Evolutionary conservation across 2,113 vertebrate genomes (phyloP).

Genomic region (Diadophis punctatus): DNA sequence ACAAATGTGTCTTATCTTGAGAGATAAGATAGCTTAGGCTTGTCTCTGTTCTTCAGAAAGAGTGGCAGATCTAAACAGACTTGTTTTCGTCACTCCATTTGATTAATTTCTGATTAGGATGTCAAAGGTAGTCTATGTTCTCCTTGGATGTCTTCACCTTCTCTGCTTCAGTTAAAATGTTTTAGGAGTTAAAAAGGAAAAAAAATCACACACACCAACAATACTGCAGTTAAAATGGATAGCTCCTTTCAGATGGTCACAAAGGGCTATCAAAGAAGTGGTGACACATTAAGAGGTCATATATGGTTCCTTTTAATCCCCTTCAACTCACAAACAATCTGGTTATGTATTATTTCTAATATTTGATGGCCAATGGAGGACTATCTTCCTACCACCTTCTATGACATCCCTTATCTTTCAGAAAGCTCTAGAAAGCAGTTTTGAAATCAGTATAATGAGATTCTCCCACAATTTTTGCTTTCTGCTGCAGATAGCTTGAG

Average conservation of each 20-base stretch:
- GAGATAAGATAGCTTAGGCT: conserved; percentile 2
- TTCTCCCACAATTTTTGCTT: not conserved
- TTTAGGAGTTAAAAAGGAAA: not conserved
- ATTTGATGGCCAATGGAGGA: not conserved
- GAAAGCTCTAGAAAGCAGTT: not conserved
- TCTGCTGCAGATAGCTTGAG: not conserved
- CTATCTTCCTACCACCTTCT: not conserved
- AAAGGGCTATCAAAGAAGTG: not conserved
- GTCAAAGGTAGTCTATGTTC: not conserved
- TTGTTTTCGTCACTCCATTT: conserved; percentile 2
- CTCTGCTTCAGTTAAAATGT: not conserved
- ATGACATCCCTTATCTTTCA: not conserved
- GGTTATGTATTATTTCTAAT: not conserved
- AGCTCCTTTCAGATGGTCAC: not conserved
- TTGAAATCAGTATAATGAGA: not conserved
- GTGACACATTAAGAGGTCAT: not conserved
- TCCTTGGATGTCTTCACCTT: not conserved
- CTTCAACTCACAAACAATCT: not conserved
- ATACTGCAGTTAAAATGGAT: not conserved
- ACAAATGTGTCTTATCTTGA: conserved; percentile 19
- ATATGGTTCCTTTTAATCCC: not conserved
- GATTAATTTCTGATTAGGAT: conserved; percentile 25
- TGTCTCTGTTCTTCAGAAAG: not conserved
- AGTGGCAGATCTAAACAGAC: conserved; percentile 21
- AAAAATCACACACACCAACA: not conserved